Percentiles rank a stretch among this genome's conserved stretches.
phyloP scores from a whole-genome alignment of 1,140 invertebrate species.

The Bombus turneri region DNA sequence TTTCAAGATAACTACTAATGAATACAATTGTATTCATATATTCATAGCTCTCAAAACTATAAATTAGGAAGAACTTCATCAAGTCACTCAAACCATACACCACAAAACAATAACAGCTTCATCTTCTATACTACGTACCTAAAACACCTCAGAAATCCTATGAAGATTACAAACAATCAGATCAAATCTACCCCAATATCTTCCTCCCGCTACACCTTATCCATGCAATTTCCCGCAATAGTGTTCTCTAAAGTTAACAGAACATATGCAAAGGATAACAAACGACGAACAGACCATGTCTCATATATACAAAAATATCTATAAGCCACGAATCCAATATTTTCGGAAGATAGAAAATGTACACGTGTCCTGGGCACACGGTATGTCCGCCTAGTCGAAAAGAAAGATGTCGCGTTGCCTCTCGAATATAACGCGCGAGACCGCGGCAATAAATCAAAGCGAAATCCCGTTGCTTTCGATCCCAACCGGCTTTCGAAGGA shows the following conservation, averaged over 20 bases:
- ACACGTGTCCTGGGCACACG: neutral
- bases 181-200: no score
- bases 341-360: constrained; percentile 1
- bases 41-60: no score
- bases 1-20: no score
- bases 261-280: neutral
- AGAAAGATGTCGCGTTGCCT: constrained; percentile 48
- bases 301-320: neutral
- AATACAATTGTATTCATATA: no score
- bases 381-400: constrained; percentile 15
- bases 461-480: constrained; percentile 57
- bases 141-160: no score
- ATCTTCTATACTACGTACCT: no score
- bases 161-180: no score
- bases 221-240: neutral
- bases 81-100: no score
- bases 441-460: constrained; percentile 61
- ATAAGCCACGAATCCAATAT: neutral
- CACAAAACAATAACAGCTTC: no score
- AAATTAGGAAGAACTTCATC: no score
- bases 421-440: constrained; percentile 37
- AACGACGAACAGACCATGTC: neutral
- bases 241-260: neutral
- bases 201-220: no score
- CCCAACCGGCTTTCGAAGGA: constrained; percentile 12